phyloP scores from a whole-genome alignment of 2,888 invertebrate species.

The Hydriomena furcata region DNA sequence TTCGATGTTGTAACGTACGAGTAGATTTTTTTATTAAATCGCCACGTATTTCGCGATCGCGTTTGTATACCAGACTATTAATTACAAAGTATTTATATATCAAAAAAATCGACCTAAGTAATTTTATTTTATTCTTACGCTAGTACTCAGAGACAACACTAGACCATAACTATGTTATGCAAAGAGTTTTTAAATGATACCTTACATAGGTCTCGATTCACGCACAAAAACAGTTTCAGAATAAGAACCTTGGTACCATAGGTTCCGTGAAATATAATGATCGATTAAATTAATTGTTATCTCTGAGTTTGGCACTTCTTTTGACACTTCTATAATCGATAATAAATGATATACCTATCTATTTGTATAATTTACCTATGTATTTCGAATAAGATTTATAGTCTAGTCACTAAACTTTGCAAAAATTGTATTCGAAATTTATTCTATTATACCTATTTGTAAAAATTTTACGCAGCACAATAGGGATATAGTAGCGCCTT shows the following conservation, averaged over 20 bases:
- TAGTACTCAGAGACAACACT: neutral
- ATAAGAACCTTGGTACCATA: too few relatives aligned
- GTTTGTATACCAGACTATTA: neutral
- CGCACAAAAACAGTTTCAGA: too few relatives aligned
- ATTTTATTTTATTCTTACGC: neutral
- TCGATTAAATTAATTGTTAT: neutral
- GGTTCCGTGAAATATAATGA: too few relatives aligned
- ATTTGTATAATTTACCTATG: neutral
- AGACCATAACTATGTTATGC: too few relatives aligned
- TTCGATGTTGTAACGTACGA: slow-evolving; percentile 10
- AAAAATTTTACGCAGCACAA: slow-evolving; percentile 10
- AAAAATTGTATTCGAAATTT: slow-evolving; percentile 6
- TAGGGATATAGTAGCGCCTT: slow-evolving; percentile 13
- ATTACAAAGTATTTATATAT: neutral
- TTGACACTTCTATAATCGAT: neutral
- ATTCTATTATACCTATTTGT: neutral
- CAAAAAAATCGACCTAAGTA: too few relatives aligned
- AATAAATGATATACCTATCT: too few relatives aligned
- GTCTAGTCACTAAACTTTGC: slow-evolving; percentile 14
- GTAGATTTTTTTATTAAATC: slow-evolving; percentile 5
- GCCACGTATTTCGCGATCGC: neutral
- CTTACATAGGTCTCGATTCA: too few relatives aligned
- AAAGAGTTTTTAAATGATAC: too few relatives aligned
- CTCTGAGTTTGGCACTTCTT: slow-evolving; percentile 1
- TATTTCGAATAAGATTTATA: slow-evolving; percentile 4